Base-by-base conservation (phyloP, 2,797 vertebrate species). In the Bucorvus abyssinicus region DNA sequence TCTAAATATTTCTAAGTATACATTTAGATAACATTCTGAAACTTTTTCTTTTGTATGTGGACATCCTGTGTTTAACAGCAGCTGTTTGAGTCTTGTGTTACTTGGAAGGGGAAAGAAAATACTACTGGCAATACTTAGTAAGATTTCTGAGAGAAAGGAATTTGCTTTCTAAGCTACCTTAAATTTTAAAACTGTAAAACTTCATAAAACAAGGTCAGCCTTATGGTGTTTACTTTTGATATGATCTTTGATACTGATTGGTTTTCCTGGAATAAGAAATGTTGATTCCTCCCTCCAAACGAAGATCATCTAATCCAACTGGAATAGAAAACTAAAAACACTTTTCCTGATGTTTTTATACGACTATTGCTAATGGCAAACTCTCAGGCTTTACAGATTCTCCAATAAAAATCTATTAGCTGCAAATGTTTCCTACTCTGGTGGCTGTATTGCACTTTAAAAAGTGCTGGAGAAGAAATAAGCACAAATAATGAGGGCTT, bases 241-340 rank as follows among this genome's bases (percentile, higher is more conserved):
- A 26, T 0, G 0, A 2, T 23, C 47, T 80, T 76, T 73, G 4
- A n/a, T 75, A 49, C 21, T 6, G 0, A 24, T n/a, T 21, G 7
- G 2, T 63, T 89, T 82, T 89, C 82, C 23, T 76, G 29, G 26
- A 80, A 32, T 82, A 1, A 18, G 47, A 82, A 79, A 22, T 2
- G 10, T 79, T 61, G 10, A 7, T 6, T 27, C 42, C 22, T 23
- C 52, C 38, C n/a, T 9, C 2, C 2, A 12, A 53, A 63, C 10
- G 6, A 49, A 9, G 5, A 1, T 40, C 1, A 6, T 47, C 15
- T 50, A 49, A 63, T 76, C 4, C 14, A 38, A 4, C 4, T 40
- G 23, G 23, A 87, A 65, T n/a, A 55, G 47, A 65, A 1, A 2
- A 0, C 8, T 32, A 45, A 42, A 24, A n/a, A 9, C 8, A 2